A percentile compares a stretch with the other conserved stretches of the same genome.
Conservation (phyloP, 2,888 invertebrate species). For the Mesorhabditis spiculigera region DNA sequence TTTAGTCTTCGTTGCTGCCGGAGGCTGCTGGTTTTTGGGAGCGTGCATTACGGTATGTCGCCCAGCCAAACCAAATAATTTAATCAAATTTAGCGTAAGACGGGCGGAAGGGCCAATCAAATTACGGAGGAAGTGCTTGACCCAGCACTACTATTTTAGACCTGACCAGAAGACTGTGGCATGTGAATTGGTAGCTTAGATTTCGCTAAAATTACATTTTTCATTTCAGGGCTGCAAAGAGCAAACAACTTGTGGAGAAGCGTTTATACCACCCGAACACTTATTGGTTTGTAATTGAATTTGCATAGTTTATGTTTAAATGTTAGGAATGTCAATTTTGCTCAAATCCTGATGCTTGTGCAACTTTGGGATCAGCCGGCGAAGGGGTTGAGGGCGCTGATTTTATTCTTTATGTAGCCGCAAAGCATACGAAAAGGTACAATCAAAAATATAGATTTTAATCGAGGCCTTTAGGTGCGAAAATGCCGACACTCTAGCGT, state of each 20-base stretch:
- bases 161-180: constrained; percentile 27
- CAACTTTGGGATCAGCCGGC: constrained; percentile 69
- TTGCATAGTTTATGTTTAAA: neutral
- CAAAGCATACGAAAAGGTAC: constrained; percentile 27
- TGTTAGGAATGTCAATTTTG: constrained; percentile 29
- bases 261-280: constrained; percentile 85
- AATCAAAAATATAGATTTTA: neutral
- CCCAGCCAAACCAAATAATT: too few relatives aligned
- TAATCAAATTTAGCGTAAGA: constrained; percentile 17
- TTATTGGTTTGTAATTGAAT: constrained; percentile 73
- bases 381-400: constrained; percentile 73
- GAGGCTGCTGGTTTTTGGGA: constrained; percentile 46
- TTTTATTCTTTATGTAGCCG: constrained; percentile 75
- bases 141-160: constrained; percentile 33
- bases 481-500: constrained; percentile 82
- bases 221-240: constrained; percentile 55
- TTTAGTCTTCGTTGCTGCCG: constrained; percentile 32
- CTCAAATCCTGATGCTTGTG: constrained; percentile 36
- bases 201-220: neutral
- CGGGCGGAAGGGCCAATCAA: constrained; percentile 22
- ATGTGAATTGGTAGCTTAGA: constrained; percentile 19
- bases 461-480: constrained; percentile 69
- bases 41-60: constrained; percentile 21
- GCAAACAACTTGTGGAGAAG: constrained; percentile 89
- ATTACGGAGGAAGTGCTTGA: constrained; percentile 33